phyloP scores from a whole-genome alignment of 1,140 invertebrate species.

The Dermatophagoides farinae region DNA sequence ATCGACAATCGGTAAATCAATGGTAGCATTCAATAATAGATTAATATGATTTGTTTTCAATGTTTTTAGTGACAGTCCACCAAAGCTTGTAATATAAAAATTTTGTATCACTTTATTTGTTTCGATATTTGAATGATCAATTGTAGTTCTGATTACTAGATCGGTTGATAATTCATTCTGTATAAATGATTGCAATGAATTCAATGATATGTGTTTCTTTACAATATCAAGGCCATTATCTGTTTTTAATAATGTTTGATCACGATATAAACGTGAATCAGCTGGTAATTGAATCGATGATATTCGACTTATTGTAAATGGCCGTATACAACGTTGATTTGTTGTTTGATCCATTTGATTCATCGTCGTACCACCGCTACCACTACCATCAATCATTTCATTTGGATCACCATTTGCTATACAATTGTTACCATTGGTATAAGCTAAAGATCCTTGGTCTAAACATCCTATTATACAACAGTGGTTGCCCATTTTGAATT shows the following conservation, averaged over 20 bases:
- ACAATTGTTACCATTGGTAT: no score
- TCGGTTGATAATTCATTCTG: not conserved
- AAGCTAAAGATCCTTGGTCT: not conserved
- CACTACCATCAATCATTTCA: not conserved
- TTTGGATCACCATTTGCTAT: no score
- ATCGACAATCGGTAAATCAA: slow-evolving; percentile 3
- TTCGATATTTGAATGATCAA: not conserved
- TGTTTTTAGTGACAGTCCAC: slow-evolving; percentile 3
- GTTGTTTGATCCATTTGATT: not conserved
- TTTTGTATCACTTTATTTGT: slow-evolving; percentile 10
- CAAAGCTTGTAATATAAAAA: slow-evolving; percentile 9
- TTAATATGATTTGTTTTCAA: slow-evolving; percentile 10
- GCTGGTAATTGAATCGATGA: not conserved
- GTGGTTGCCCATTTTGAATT: not conserved
- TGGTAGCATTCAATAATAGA: slow-evolving; percentile 6
- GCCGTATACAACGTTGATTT: not conserved
- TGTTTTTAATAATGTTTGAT: not conserved
- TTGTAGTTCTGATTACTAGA: not conserved
- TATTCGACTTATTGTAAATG: not conserved
- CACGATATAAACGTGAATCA: not conserved
- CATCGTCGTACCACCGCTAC: not conserved
- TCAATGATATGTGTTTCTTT: not conserved
- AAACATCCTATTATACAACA: not conserved
- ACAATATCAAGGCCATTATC: not conserved
- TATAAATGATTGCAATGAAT: not conserved